A percentile compares a stretch with the other conserved stretches of the same genome.
Evolutionary conservation across 2,888 invertebrate species (phyloP).

Genomic region (Nomada fucata): DNA sequence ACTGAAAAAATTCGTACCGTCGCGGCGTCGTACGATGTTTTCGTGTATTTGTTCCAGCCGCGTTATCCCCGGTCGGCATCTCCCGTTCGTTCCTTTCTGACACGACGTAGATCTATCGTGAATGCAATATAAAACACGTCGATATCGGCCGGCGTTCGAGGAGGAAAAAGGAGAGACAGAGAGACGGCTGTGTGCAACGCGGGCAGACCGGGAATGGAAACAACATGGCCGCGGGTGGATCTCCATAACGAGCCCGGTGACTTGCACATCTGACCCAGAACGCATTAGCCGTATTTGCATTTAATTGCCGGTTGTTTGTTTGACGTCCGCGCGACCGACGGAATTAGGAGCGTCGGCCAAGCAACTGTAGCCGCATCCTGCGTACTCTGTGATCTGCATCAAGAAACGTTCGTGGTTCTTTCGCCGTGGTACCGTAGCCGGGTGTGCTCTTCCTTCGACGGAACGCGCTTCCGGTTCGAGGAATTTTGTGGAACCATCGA

Average conservation of each 20-base stretch:
- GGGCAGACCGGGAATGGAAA: slow-evolving; percentile 70
- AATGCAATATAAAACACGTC: slow-evolving; percentile 59
- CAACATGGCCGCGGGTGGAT: slow-evolving; percentile 79
- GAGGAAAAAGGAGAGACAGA: neutral
- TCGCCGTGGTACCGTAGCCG: neutral
- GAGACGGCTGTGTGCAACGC: slow-evolving; percentile 52
- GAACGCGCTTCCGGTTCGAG: neutral
- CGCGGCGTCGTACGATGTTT: slow-evolving; percentile 51
- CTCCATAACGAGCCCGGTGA: slow-evolving; percentile 82
- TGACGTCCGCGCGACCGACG: slow-evolving; percentile 79
- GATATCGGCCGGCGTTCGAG: slow-evolving; percentile 70
- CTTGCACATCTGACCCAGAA: slow-evolving; percentile 81
- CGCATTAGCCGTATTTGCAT: slow-evolving; percentile 84
- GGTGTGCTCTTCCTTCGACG: neutral
- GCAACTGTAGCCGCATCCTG: slow-evolving; percentile 58
- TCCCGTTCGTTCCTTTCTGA: slow-evolving; percentile 38
- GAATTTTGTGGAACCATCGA: neutral
- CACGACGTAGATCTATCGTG: slow-evolving; percentile 24
- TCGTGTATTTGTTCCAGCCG: slow-evolving; percentile 57
- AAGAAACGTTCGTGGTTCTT: neutral
- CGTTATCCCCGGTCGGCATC: slow-evolving; percentile 68
- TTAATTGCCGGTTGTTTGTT: slow-evolving; percentile 84
- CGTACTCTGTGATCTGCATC: slow-evolving; percentile 59
- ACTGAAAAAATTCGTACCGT: slow-evolving; percentile 27
- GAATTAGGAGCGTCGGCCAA: slow-evolving; percentile 71